Base-by-base conservation (phyloP, 2,113 vertebrate species). In the Nestor notabilis region DNA sequence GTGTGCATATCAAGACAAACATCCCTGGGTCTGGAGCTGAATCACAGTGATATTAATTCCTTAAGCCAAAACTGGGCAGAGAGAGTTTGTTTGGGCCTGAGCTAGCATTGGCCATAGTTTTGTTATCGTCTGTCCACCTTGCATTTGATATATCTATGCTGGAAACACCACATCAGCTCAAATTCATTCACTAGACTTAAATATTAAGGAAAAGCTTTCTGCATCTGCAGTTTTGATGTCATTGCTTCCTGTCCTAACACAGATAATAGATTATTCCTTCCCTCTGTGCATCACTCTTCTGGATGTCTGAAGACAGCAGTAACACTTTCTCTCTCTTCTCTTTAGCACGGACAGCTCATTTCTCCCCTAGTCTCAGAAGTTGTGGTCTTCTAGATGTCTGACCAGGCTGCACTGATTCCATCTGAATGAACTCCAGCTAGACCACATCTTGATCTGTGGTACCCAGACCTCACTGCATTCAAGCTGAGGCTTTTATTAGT, bases 71-170 rank as follows among this genome's bases (percentile, higher is more conserved):
- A 63, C 29, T 63, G 64, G 31, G 17, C n/a, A 70, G 55, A 44
- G 50, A 39, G 55, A 50, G n/a, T 81, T 71, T 60, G 17, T 58
- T 11, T 86, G 71, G 65, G 60, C 64, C 44, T 58, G 28, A 74
- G 41, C 71, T 37, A 31, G 4, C 39, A 31, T 49, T 0, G 0
- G 10, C 55, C 27, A 7, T 91, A 50, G 17, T 43, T 44, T 0
- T 55, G 33, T 52, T 94, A 35, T 33, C 2, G 1, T 58, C 43
- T 2, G 2, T 50, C 29, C 13, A 10, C 46, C 43, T n/a, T 82
- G 21, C 8, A 5, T 71, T 71, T 93, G 39, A 75, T 50, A 39
- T 19, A 41, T 71, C 39, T 29, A 3, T 5, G 35, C 46, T 64
- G 52, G 47, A 83, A 87, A 43, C 17, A 39, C 8, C 11, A 5